These are phyloP conservation scores for Pedetes capensis DNA, from an alignment of 2,113 vertebrate genomes.

Conservation along the genomic window DNA sequence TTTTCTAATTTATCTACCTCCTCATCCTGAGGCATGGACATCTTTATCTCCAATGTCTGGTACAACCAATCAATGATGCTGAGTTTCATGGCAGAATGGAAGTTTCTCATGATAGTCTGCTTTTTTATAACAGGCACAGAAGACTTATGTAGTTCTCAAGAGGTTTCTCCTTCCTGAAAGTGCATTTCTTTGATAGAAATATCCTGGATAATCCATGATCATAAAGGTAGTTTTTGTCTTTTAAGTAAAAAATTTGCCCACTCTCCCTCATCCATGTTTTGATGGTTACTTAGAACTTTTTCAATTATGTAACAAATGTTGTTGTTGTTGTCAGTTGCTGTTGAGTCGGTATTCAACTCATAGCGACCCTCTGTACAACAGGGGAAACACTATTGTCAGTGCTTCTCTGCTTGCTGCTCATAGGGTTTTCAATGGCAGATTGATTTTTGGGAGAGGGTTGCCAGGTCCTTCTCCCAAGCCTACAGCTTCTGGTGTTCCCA, in stretches of 20 bases:
- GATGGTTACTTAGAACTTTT: not conserved
- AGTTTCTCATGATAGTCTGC: not conserved
- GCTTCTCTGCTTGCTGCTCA: no score
- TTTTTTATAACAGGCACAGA: not conserved
- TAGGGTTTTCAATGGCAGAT: no score
- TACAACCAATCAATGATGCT: not conserved
- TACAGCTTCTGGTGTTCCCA: no score
- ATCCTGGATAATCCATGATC: not conserved
- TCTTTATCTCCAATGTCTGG: not conserved
- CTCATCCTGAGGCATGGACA: not conserved
- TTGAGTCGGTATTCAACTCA: no score
- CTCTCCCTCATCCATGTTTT: not conserved
- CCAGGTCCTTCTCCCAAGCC: no score
- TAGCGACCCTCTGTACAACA: no score
- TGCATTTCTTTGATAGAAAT: not conserved
- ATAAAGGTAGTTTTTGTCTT: not conserved
- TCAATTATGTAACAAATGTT: not conserved
- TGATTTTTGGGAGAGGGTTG: no score
- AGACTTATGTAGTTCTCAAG: not conserved
- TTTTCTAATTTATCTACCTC: slow-evolving; percentile 12
- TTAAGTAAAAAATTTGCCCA: not conserved
- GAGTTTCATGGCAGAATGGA: not conserved
- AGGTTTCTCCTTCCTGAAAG: slow-evolving; percentile 21
- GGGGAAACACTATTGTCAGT: no score
- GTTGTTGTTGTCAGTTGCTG: no score